Conservation (phyloP, 2,113 vertebrate genomes). For the Catharus fuscescens region DNA sequence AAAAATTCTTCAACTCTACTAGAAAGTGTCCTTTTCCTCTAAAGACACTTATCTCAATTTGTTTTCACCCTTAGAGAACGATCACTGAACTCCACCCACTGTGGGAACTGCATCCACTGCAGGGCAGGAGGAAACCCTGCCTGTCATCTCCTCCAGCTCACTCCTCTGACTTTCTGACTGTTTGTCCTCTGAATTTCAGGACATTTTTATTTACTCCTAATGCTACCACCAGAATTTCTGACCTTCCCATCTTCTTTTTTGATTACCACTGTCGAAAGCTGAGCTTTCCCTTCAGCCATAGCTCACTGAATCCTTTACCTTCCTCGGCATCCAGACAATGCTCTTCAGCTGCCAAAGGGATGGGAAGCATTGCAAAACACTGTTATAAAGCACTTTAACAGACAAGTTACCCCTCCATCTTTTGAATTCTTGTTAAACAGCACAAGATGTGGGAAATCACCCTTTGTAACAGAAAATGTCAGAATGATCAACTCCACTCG, state of each 20-base stretch:
- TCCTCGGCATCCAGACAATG: neutral
- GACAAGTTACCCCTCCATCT: neutral
- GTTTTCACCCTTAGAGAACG: neutral
- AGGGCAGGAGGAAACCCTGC: neutral
- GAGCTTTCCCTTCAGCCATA: neutral
- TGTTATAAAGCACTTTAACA: neutral
- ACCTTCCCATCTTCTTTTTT: neutral
- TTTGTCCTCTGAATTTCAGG: neutral
- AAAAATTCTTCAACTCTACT: neutral
- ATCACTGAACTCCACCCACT: neutral
- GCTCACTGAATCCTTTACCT: neutral
- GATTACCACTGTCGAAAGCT: neutral
- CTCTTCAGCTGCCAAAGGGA: neutral
- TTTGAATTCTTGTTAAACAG: neutral
- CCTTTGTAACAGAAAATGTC: neutral
- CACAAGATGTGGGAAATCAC: fast-evolving
- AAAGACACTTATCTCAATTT: neutral
- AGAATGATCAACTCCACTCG: neutral
- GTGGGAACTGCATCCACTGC: neutral
- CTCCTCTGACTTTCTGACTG: neutral
- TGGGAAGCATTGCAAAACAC: neutral
- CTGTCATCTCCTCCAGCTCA: neutral
- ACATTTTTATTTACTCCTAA: neutral
- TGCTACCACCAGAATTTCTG: neutral
- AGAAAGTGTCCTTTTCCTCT: neutral